Conservation (phyloP, 1,140 invertebrate species). For the Drosophila hydei region DNA sequence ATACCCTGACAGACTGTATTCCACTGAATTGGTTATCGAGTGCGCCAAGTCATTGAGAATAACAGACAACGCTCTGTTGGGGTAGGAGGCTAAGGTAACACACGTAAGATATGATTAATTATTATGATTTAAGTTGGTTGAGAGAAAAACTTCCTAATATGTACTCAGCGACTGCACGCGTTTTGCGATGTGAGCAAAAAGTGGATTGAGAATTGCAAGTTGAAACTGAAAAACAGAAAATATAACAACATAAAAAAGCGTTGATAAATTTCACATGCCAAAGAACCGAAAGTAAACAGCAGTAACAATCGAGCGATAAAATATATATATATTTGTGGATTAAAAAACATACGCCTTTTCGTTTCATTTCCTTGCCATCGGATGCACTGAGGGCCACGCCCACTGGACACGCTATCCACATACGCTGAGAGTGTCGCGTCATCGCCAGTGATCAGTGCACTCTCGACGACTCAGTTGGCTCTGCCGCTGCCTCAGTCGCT, state of each 20-base stretch:
- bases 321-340: conserved; percentile 63
- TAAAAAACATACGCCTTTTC: conserved; percentile 31
- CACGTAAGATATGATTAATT: conserved; percentile 43
- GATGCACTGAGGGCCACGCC: conserved; percentile 17
- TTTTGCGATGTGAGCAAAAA: conserved; percentile 25
- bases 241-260: conserved; percentile 37
- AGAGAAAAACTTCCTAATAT: conserved; percentile 21
- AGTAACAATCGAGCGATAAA: conserved; percentile 62
- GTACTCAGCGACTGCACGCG: conserved; percentile 20
- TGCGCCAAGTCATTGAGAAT: background rate
- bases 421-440: conserved; percentile 16
- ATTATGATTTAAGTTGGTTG: conserved; percentile 32
- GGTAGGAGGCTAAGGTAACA: conserved; percentile 3
- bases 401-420: conserved; percentile 15
- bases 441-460: conserved; percentile 39
- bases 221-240: conserved; percentile 25
- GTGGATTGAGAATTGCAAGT: conserved; percentile 26
- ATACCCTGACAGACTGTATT: conserved; percentile 33
- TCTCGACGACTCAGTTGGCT: conserved; percentile 1
- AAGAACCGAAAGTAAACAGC: conserved; percentile 18
- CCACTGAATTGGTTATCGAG: background rate
- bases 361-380: conserved; percentile 19
- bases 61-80: background rate
- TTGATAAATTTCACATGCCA: conserved; percentile 45
- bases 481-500: background rate